Conservation (phyloP, 2,888 invertebrate genomes). For the Drosophila aldrichi region DNA sequence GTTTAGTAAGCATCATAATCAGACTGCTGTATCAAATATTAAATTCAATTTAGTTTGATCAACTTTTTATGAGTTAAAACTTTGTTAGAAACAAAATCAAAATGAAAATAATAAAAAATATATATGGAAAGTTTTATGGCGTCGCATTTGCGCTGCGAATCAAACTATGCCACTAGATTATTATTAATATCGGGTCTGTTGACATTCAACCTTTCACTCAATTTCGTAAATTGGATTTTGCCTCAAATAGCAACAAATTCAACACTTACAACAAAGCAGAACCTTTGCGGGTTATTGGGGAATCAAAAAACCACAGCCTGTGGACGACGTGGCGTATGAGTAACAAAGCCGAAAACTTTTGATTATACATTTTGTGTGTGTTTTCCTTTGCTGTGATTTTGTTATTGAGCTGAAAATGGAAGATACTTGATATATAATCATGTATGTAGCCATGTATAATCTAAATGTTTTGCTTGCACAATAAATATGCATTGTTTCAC, state of each 20-base stretch:
- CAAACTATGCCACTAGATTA: no score
- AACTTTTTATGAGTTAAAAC: no score
- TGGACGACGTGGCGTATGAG: conserved; percentile 20
- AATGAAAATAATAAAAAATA: neutral
- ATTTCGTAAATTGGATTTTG: neutral
- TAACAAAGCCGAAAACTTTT: conserved; percentile 6
- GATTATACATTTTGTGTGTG: neutral
- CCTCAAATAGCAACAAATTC: neutral
- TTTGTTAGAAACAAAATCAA: neutral
- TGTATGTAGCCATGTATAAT: no score
- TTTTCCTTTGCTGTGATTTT: neutral
- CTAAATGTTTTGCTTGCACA: neutral
- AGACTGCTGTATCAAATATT: neutral
- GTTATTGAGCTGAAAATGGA: neutral
- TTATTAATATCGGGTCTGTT: neutral
- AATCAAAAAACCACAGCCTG: neutral
- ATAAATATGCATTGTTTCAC: neutral
- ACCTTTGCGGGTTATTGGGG: neutral
- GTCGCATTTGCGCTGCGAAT: no score
- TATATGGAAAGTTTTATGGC: neutral
- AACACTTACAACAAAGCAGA: neutral
- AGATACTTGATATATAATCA: neutral
- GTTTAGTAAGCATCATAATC: no score
- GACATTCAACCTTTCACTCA: conserved; percentile 7
- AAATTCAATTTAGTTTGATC: neutral